Percentiles rank a stretch among this genome's conserved stretches.
Conservation (phyloP, 2,888 invertebrate genomes). For the Drosophila hamatofila region DNA sequence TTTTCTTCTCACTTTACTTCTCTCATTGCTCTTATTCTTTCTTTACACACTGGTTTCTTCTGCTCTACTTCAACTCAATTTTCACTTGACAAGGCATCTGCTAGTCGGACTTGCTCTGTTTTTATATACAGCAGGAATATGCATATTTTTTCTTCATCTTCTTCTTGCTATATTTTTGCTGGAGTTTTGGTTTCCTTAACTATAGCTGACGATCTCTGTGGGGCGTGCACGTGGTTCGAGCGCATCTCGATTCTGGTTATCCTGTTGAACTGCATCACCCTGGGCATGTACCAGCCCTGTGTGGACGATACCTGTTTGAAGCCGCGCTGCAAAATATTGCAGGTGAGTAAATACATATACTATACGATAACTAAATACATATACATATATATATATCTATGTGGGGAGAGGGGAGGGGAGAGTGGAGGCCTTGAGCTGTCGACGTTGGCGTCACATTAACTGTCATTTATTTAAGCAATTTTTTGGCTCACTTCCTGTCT, state of each 20-base stretch:
- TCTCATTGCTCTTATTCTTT: no score
- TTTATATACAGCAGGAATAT: background rate
- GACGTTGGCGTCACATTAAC: slow-evolving; percentile 71
- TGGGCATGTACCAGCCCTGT: slow-evolving; percentile 99
- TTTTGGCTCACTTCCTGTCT: slow-evolving; percentile 77
- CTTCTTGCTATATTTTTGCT: background rate
- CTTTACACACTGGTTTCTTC: background rate
- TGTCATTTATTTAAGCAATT: slow-evolving; percentile 79
- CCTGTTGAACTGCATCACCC: slow-evolving; percentile 98
- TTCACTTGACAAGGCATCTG: background rate
- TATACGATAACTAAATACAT: background rate
- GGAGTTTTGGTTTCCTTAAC: slow-evolving; percentile 35
- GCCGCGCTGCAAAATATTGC: slow-evolving; percentile 95
- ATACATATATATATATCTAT: background rate
- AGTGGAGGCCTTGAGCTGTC: slow-evolving; percentile 32
- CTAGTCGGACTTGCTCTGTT: background rate
- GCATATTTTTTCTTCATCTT: background rate
- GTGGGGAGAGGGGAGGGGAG: background rate
- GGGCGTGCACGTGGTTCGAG: slow-evolving; percentile 96
- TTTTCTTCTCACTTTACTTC: background rate
- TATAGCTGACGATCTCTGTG: slow-evolving; percentile 19
- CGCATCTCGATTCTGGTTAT: slow-evolving; percentile 99
- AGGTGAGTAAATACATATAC: slow-evolving; percentile 88
- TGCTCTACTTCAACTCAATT: background rate
- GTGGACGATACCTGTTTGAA: slow-evolving; percentile 96